Evolutionary conservation across 2,888 invertebrate species (phyloP).

Genomic region (Hemithea aestivaria): DNA sequence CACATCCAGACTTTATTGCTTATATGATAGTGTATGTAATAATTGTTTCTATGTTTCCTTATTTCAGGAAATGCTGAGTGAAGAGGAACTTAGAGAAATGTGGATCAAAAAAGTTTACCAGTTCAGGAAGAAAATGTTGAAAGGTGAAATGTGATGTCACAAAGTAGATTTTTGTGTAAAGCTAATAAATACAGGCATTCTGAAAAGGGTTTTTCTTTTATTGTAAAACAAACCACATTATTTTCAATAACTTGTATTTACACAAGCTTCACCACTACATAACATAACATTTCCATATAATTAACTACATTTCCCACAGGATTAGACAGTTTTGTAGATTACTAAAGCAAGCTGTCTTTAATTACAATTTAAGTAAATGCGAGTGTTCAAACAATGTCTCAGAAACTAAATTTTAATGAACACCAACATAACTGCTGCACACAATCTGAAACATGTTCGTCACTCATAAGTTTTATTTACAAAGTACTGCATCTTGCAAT

Average conservation of each 20-base stretch:
- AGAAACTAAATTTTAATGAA: constrained; percentile 60
- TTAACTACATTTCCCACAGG: constrained; percentile 19
- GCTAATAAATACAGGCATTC: constrained; percentile 7
- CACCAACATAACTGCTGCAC: constrained; percentile 56
- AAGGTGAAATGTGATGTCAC: constrained; percentile 53
- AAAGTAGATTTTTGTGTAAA: constrained; percentile 19
- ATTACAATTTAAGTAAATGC: constrained; percentile 14
- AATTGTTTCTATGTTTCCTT: too few species aligned
- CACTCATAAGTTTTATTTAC: constrained; percentile 71
- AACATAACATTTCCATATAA: constrained; percentile 25
- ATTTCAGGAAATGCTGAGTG: constrained; percentile 83
- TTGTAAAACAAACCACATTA: constrained; percentile 14
- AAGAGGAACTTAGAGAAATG: constrained; percentile 84
- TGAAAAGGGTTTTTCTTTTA: constrained; percentile 1
- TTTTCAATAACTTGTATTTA: constrained; percentile 29
- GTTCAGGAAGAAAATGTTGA: constrained; percentile 81
- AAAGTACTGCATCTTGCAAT: constrained; percentile 46
- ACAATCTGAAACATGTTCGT: constrained; percentile 59
- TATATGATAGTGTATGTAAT: too few species aligned
- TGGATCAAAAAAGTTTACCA: constrained; percentile 85
- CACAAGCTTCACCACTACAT: constrained; percentile 26
- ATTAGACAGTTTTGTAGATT: constrained; percentile 14
- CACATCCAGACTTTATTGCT: too few species aligned
- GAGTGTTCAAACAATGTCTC: constrained; percentile 33
- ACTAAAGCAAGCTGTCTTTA: constrained; percentile 6